phyloP scores from a whole-genome alignment of 2,797 vertebrate genomes.

The Enteromius treurensis region DNA sequence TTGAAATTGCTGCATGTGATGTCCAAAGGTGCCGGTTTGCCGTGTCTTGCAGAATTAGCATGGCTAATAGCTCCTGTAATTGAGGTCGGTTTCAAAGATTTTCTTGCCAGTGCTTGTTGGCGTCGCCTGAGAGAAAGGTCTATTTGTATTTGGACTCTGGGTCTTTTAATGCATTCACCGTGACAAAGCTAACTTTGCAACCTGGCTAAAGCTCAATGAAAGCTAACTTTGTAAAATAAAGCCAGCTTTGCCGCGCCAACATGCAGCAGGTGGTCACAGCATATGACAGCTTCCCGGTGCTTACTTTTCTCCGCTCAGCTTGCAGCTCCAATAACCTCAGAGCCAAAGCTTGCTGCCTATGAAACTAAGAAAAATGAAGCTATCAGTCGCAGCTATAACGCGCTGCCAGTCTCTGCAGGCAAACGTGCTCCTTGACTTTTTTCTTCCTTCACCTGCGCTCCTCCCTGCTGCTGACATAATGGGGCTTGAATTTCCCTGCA shows the following conservation, averaged over 20 bases:
- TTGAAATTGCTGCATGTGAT: conserved; percentile 68
- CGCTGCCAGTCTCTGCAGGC: conserved; percentile 44
- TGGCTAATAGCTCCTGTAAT: conserved; percentile 78
- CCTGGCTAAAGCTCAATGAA: conserved; percentile 1
- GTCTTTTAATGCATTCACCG: conserved; percentile 12
- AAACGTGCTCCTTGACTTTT: conserved; percentile 50
- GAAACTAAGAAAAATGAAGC: conserved; percentile 58
- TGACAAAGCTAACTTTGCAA: conserved; percentile 18
- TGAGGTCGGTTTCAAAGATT: conserved; percentile 74
- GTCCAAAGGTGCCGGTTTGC: conserved; percentile 70
- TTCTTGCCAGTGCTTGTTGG: conserved; percentile 44
- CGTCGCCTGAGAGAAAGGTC: conserved; percentile 32
- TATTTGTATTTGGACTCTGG: conserved; percentile 45
- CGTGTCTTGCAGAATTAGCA: conserved; percentile 75
- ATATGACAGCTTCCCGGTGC: conserved; percentile 4
- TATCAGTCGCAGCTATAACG: conserved; percentile 49
- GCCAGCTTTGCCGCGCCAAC: conserved; percentile 13
- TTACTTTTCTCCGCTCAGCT: conserved; percentile 22
- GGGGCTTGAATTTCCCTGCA: conserved; percentile 50
- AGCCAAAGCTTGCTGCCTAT: conserved; percentile 20
- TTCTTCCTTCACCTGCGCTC: conserved; percentile 48
- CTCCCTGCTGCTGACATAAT: conserved; percentile 56
- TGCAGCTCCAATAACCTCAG: conserved; percentile 12
- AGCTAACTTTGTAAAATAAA: conserved; percentile 35
- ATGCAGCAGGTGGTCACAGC: conserved; percentile 5